phyloP scores from a whole-genome alignment of 1,140 invertebrate genomes.

The Drosophila persimilis region DNA sequence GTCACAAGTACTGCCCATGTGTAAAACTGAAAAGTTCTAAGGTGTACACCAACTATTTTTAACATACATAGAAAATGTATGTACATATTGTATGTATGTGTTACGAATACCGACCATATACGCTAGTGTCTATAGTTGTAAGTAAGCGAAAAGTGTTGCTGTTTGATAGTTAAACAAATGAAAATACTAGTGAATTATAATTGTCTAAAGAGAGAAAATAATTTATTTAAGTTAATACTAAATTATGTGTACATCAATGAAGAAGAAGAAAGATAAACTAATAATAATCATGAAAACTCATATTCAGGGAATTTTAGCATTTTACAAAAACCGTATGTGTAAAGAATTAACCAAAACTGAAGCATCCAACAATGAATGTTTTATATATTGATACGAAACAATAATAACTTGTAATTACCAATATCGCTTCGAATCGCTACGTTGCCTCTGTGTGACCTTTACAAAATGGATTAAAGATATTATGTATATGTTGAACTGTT shows the following conservation, averaged over 20 bases:
- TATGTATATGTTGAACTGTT: conserved; percentile 42
- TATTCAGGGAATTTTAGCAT: conserved; percentile 83
- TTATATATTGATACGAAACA: conserved; percentile 55
- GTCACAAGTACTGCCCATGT: conserved; percentile 70
- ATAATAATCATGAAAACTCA: conserved; percentile 75
- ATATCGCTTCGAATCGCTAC: conserved; percentile 44
- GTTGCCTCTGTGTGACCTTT: conserved; percentile 41
- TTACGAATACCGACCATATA: conserved; percentile 12
- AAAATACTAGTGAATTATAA: conserved; percentile 59
- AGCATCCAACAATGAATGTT: conserved; percentile 63
- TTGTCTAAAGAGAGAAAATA: conserved; percentile 30
- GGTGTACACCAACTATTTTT: conserved; percentile 59
- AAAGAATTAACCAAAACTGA: conserved; percentile 44
- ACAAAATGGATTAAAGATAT: conserved; percentile 37
- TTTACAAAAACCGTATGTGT: conserved; percentile 65
- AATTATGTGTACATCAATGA: conserved; percentile 38
- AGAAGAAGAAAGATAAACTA: conserved; percentile 24
- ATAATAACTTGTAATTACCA: conserved; percentile 48
- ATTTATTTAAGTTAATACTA: conserved; percentile 46
- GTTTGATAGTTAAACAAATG: conserved; percentile 52
- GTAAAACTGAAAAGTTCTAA: conserved; percentile 43
- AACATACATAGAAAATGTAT: conserved; percentile 34
- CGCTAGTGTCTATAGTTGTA: conserved; percentile 51
- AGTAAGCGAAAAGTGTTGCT: conserved; percentile 60
- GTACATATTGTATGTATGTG: conserved; percentile 22